Evolutionary conservation across 2,113 vertebrate species (phyloP).

Genomic region (Takifugu bimaculatus): DNA sequence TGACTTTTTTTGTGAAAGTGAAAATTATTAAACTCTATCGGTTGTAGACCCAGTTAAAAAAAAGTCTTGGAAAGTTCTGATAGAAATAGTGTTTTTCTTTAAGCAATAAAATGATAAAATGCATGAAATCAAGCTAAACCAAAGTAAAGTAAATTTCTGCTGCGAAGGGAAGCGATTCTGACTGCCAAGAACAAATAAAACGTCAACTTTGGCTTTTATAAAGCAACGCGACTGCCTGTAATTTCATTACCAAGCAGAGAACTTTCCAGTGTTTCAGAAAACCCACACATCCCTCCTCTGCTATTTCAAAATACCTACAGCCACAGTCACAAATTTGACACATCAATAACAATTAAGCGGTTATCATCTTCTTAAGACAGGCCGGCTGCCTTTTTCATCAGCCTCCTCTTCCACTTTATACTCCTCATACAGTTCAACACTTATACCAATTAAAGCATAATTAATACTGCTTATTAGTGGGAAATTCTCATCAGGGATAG

Average conservation of each 20-base stretch:
- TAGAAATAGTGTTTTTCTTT: too few relatives aligned
- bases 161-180: conserved; percentile 4
- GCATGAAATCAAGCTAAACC: neutral
- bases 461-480: conserved; percentile 76
- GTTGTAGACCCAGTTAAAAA: too few relatives aligned
- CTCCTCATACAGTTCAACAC: conserved; percentile 67
- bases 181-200: conserved; percentile 1
- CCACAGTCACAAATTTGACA: conserved; percentile 28
- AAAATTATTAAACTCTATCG: neutral
- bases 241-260: neutral
- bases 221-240: neutral
- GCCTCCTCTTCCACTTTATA: conserved; percentile 55
- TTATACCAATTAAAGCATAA: conserved; percentile 78
- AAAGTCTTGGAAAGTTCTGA: too few relatives aligned
- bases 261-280: neutral
- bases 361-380: conserved; percentile 56
- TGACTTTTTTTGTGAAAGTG: neutral
- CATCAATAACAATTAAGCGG: conserved; percentile 78
- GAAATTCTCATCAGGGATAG: conserved; percentile 68
- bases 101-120: too few relatives aligned
- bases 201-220: neutral
- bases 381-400: conserved; percentile 68
- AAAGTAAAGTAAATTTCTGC: conserved; percentile 1
- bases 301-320: conserved; percentile 15
- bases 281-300: conserved; percentile 1